These are phyloP conservation scores for Onychorhynchus coronatus DNA, from an alignment of 2,113 vertebrate genomes.

Conservation along the genomic window DNA sequence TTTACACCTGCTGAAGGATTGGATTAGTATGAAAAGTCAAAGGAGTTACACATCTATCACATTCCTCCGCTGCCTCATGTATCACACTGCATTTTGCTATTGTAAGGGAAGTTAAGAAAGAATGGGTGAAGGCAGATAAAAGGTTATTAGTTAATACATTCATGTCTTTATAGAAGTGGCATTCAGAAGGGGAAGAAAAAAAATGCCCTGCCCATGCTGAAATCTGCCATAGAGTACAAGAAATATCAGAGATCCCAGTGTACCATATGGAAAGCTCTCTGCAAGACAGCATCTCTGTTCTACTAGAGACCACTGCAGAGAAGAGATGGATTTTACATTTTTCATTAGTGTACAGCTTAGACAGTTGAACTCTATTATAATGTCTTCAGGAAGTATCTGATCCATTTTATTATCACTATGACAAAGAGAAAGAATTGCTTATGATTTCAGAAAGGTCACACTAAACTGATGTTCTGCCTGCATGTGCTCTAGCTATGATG, in stretches of 20 bases:
- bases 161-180: not conserved
- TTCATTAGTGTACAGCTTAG: conserved; percentile 75
- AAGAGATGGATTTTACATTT: conserved; percentile 74
- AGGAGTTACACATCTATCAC: not conserved
- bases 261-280: conserved; percentile 46
- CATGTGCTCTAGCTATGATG: conserved; percentile 61
- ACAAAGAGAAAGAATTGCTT: conserved; percentile 78
- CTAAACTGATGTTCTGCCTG: conserved; percentile 66
- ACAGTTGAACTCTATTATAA: conserved; percentile 79
- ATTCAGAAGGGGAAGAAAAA: not conserved
- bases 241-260: conserved; percentile 53
- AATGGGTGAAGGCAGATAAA: not conserved
- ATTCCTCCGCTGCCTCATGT: not conserved
- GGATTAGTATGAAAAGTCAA: not conserved
- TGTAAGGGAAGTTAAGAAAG: not conserved
- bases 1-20: not conserved
- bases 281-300: conserved; percentile 57
- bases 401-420: conserved; percentile 74
- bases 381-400: conserved; percentile 78
- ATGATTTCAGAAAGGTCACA: conserved; percentile 80
- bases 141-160: not conserved
- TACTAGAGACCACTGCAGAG: conserved; percentile 23
- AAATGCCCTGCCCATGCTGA: not conserved
- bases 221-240: conserved; percentile 30
- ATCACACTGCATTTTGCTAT: not conserved